These are phyloP conservation scores for Pyralis farinalis DNA, from an alignment of 2,888 invertebrate genomes.

Conservation along the genomic window DNA sequence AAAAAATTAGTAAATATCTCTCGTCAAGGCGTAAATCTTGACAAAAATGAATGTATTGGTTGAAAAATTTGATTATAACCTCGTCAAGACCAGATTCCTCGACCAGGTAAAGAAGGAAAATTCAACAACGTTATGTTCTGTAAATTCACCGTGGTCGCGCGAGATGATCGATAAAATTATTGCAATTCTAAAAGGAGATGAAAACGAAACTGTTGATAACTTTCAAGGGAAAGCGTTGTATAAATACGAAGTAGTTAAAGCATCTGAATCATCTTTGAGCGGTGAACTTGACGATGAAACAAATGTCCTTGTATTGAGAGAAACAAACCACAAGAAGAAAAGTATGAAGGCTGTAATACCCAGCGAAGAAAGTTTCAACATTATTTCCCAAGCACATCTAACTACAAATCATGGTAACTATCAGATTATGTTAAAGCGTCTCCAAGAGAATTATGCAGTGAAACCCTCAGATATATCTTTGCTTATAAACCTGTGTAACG, in stretches of 20 bases:
- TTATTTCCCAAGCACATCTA: not conserved
- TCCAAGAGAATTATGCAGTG: not conserved
- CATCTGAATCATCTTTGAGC: not conserved
- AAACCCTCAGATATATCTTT: not conserved
- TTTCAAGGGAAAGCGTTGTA: not conserved
- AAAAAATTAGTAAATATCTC: too few species aligned
- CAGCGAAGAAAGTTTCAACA: conserved; percentile 2
- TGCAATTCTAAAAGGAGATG: not conserved
- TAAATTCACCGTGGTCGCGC: not conserved
- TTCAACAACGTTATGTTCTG: not conserved
- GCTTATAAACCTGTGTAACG: not conserved
- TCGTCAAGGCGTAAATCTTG: too few species aligned
- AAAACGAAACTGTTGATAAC: not conserved
- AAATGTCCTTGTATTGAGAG: not conserved
- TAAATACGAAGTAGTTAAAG: not conserved
- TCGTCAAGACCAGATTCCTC: not conserved
- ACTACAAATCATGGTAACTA: not conserved
- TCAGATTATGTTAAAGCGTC: not conserved
- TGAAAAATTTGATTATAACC: not conserved
- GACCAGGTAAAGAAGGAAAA: not conserved
- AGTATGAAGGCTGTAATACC: not conserved
- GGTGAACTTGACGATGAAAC: not conserved
- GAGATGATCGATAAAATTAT: not conserved
- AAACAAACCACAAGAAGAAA: not conserved
- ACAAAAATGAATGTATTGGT: too few species aligned